Conservation (phyloP, 2,113 vertebrate genomes). For the Heterocephalus glaber region DNA sequence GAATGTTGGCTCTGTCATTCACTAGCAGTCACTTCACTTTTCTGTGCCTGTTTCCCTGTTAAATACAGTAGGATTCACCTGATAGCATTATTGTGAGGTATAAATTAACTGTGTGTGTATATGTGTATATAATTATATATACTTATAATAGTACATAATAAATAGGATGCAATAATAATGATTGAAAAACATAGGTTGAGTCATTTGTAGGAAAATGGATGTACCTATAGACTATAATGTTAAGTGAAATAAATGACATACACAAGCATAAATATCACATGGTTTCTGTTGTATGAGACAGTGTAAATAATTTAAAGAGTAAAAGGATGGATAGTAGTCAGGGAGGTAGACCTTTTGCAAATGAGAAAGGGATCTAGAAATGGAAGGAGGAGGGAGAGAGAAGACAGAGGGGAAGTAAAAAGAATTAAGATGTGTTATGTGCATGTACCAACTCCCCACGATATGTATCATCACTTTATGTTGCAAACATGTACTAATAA, state of each 20-base stretch:
- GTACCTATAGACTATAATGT: not conserved
- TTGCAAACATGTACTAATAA: not conserved
- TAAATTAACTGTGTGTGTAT: not conserved
- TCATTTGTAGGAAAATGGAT: not conserved
- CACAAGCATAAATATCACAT: not conserved
- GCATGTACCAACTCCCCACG: not conserved
- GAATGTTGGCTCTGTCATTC: not conserved
- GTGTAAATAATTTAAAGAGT: not conserved
- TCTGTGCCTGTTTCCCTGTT: slow-evolving; percentile 5
- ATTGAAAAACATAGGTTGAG: not conserved
- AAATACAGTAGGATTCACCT: not conserved
- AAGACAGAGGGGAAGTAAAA: not conserved
- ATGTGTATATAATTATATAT: not conserved
- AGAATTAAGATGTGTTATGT: not conserved
- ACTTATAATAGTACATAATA: not conserved
- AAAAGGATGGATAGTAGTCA: not conserved
- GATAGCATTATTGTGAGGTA: not conserved
- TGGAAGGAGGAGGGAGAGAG: not conserved
- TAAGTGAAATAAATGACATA: not conserved
- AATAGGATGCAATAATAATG: not conserved
- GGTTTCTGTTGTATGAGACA: not conserved
- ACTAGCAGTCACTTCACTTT: not conserved
- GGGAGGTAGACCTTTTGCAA: not conserved
- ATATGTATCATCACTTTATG: not conserved
- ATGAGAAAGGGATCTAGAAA: not conserved